A percentile compares a stretch with the other conserved stretches of the same genome.
Conservation (phyloP, 2,113 vertebrate genomes). For the Rhinolophus ferrumequinum region DNA sequence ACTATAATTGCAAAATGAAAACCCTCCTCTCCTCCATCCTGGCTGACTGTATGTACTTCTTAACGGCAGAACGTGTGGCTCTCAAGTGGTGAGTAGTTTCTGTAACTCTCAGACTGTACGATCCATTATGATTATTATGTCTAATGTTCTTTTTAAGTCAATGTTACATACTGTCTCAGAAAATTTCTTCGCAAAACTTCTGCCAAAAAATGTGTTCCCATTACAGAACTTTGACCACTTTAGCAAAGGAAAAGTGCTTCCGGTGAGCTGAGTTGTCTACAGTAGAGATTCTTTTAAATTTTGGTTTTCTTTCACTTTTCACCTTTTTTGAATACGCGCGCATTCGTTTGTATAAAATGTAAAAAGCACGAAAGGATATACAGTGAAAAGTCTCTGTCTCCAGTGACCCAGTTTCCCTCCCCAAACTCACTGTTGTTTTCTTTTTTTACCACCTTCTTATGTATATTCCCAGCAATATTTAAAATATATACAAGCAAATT, state of each 20-base stretch:
- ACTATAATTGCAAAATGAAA: background rate
- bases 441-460: background rate
- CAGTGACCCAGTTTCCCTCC: background rate
- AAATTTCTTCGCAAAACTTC: background rate
- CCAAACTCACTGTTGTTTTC: background rate
- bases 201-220: background rate
- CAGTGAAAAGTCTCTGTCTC: background rate
- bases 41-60: background rate
- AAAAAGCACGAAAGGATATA: background rate
- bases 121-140: background rate
- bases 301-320: background rate
- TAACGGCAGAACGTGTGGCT: background rate
- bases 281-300: background rate
- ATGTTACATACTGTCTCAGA: background rate
- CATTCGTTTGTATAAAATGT: background rate
- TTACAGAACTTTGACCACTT: background rate
- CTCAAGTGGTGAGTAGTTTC: background rate
- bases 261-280: background rate
- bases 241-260: background rate
- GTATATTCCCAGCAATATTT: background rate
- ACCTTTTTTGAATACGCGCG: background rate
- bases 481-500: background rate
- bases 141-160: background rate
- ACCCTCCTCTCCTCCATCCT: background rate
- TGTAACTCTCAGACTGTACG: background rate